Conservation (phyloP, 2,797 vertebrate species). For the Periophthalmus magnuspinnatus region DNA sequence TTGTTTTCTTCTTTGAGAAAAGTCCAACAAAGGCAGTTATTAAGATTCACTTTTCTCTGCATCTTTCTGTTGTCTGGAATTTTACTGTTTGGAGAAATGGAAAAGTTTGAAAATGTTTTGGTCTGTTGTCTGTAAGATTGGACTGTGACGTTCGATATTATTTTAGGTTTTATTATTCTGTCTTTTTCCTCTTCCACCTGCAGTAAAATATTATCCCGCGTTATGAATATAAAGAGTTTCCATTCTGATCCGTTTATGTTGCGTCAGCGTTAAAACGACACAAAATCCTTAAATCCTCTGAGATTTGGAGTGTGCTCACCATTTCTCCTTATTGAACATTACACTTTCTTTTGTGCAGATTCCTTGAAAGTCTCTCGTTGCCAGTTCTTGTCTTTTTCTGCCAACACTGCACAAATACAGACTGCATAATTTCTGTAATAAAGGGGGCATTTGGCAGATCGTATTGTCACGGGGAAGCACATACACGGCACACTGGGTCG, state of each 20-base stretch:
- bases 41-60: neutral
- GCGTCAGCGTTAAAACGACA: neutral
- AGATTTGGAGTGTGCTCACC: conserved; percentile 16
- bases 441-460: conserved; percentile 33
- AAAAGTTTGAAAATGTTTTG: neutral
- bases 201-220: too few species aligned
- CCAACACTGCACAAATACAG: conserved; percentile 26
- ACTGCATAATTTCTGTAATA: conserved; percentile 29
- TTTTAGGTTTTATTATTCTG: neutral
- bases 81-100: too few species aligned
- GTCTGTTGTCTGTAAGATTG: neutral
- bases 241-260: neutral
- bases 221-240: too few species aligned
- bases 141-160: neutral
- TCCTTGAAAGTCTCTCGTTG: conserved; percentile 21
- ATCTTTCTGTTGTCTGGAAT: too few species aligned
- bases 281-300: conserved; percentile 2
- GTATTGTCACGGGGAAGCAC: conserved; percentile 28
- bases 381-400: conserved; percentile 26
- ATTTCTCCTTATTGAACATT: conserved; percentile 20
- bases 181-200: neutral
- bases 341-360: conserved; percentile 23
- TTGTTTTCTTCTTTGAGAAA: neutral
- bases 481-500: neutral
- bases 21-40: neutral